Conservation (phyloP, 2,797 vertebrate genomes). For the Hirundo rustica region DNA sequence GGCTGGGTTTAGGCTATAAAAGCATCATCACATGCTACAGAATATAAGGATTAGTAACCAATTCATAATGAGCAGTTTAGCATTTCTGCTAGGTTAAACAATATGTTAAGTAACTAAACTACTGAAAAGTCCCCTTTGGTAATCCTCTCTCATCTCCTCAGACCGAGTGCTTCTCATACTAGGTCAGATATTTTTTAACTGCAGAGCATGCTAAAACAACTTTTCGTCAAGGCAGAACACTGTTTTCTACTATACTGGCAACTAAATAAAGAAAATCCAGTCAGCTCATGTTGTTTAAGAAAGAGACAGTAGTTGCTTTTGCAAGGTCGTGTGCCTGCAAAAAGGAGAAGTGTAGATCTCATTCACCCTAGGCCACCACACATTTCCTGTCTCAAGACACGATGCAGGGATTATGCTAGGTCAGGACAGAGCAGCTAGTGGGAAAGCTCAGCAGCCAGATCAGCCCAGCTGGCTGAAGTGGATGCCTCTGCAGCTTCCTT, state of each 20-base stretch:
- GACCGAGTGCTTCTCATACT: neutral
- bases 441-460: neutral
- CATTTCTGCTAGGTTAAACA: neutral
- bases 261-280: neutral
- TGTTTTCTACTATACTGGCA: neutral
- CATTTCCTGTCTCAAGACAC: rapidly evolving
- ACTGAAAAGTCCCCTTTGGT: neutral
- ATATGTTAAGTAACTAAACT: neutral
- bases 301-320: neutral
- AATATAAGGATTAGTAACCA: neutral
- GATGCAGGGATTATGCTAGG: neutral
- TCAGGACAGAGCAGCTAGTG: neutral
- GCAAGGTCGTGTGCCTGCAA: neutral
- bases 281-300: neutral
- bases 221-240: neutral
- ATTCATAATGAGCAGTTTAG: neutral
- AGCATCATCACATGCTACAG: neutral
- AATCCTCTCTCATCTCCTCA: neutral
- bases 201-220: neutral
- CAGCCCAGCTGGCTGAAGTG: neutral
- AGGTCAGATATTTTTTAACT: neutral
- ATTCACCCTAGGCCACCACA: neutral
- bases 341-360: neutral
- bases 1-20: neutral
- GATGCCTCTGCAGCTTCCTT: neutral